A percentile compares a stretch with the other conserved stretches of the same genome.
phyloP scores from a whole-genome alignment of 23 tunicate species.

The Diplosoma virens region DNA sequence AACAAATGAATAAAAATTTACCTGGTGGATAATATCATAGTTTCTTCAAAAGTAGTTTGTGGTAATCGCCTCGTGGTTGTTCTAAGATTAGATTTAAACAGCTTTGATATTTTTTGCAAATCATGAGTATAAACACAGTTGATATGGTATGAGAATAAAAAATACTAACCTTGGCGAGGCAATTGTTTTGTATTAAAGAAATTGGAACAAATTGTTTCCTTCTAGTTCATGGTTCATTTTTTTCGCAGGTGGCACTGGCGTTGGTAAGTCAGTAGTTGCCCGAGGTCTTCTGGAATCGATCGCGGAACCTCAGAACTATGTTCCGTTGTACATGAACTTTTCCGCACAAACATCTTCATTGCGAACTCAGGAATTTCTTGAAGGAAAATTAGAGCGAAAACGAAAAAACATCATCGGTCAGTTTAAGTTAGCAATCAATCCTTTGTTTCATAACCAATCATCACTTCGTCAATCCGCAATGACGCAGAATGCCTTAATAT shows the following conservation, averaged over 20 bases:
- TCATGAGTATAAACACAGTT: too few species aligned
- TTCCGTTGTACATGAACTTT: conserved; percentile 93
- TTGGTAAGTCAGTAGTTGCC: conserved; percentile 99
- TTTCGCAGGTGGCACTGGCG: conserved; percentile 98
- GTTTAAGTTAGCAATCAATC: not conserved
- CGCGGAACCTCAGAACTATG: conserved; percentile 60
- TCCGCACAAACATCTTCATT: conserved; percentile 97
- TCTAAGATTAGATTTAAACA: too few species aligned
- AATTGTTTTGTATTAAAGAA: too few species aligned
- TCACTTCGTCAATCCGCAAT: not conserved
- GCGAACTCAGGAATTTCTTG: conserved; percentile 96
- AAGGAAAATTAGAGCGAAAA: conserved; percentile 94
- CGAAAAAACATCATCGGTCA: conserved; percentile 93
- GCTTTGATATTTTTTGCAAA: too few species aligned
- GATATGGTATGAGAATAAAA: too few species aligned
- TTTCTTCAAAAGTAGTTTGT: too few species aligned
- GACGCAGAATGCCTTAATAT: not conserved
- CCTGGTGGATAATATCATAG: too few species aligned
- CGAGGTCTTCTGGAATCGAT: conserved; percentile 96
- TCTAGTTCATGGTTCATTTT: too few species aligned
- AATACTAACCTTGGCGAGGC: too few species aligned
- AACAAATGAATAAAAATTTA: too few species aligned
- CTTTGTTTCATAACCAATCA: not conserved
- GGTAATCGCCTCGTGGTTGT: too few species aligned
- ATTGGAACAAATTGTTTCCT: too few species aligned